phyloP scores from a whole-genome alignment of 2,888 invertebrate species.

The Netelia inedita region DNA sequence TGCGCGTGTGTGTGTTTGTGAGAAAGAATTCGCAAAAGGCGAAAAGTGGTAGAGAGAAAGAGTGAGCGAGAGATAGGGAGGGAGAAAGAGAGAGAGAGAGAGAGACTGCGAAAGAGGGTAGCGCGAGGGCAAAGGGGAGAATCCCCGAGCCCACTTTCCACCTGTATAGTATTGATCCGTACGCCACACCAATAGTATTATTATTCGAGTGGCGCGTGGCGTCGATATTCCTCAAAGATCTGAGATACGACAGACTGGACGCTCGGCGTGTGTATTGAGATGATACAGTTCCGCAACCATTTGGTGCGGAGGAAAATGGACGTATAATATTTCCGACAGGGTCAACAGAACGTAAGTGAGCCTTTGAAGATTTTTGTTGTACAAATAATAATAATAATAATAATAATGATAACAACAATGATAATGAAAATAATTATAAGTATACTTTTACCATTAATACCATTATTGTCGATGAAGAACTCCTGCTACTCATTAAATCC shows the following conservation, averaged over 20 bases:
- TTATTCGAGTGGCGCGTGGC: slow-evolving; percentile 76
- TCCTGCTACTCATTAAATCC: no score
- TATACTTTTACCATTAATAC: no score
- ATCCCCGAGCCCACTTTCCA: slow-evolving; percentile 65
- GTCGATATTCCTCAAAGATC: slow-evolving; percentile 72
- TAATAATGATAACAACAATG: no score
- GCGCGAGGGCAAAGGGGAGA: slow-evolving; percentile 31
- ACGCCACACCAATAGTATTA: slow-evolving; percentile 75
- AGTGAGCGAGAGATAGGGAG: slow-evolving; percentile 9
- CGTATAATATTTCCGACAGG: no score
- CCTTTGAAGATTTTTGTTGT: no score
- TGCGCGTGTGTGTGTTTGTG: slow-evolving; percentile 28
- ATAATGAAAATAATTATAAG: no score
- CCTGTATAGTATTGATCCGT: slow-evolving; percentile 78
- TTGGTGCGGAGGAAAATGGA: no score
- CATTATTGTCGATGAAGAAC: no score
- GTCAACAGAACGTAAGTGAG: no score
- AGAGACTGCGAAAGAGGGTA: slow-evolving; percentile 35
- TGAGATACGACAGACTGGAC: slow-evolving; percentile 28
- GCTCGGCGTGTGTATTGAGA: slow-evolving; percentile 14
- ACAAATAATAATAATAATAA: no score
- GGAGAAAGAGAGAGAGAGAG: slow-evolving; percentile 36
- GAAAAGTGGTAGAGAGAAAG: slow-evolving; percentile 31
- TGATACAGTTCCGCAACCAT: slow-evolving; percentile 1
- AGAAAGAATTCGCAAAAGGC: slow-evolving; percentile 38